Evolutionary conservation across 2,113 vertebrate species (phyloP), one percentile per base, ranked within the genome.

Genomic region (Hydrochoerus hydrochaeris): DNA sequence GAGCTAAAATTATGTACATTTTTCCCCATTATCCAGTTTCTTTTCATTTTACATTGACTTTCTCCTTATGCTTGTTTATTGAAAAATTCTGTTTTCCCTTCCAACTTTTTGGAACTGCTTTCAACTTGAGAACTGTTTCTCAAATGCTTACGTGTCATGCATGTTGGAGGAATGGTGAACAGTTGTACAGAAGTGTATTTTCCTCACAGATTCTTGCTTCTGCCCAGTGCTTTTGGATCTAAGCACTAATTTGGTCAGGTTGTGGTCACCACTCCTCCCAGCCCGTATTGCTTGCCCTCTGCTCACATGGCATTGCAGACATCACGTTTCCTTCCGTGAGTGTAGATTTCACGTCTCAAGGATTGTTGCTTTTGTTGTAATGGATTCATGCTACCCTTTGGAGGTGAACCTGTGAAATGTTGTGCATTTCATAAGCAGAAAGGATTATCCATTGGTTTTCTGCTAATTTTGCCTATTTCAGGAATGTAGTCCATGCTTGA

Each of bases 51-150:
- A 2, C 83, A 46, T 87, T 97, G 88, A 57, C 22, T 52, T 52
- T 54, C 44, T 85, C 19, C 22, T 7, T 52, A 0, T 57, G 54
- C 71, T 75, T 86, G 65, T 44, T 82, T 87, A 38, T 62, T 81
- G 1, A 89, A 89, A 78, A 80, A 32, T 82, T 57, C 10, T 65
- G 32, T 57, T 54, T 83, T 93, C 44, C 26, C 60, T 81, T 82
- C 58, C 17, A 94, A 16, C 11, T 87, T 24, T 89, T 88, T 26
- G 38, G 38, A 90, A 85, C 13, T 67, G 30, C 77, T 92, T 93
- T 85, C 4, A 75, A 22, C 24, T 44, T 94, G 38, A 83, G 83
- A 75, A 94, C 52, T 96, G 69, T 57, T 94, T 94, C 67, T 30
- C 5, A 19, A 30, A n/a, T 80, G 24, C 8, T 35, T 58, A 49